Conservation (phyloP, 2,888 invertebrate genomes). For the Pinctada fucata region DNA sequence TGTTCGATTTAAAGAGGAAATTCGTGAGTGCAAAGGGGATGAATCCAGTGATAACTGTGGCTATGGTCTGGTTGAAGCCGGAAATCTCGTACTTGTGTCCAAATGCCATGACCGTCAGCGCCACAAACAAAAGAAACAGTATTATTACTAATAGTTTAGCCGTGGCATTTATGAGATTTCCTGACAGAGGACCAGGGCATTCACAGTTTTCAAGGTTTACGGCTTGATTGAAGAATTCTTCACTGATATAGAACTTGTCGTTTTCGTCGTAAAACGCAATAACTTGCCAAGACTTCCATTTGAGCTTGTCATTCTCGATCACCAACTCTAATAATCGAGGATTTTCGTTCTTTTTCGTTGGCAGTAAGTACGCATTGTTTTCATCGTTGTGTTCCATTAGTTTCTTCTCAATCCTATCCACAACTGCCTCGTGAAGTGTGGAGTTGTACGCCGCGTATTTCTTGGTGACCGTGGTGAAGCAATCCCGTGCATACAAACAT, state of each 20-base stretch:
- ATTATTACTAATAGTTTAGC: constrained; percentile 43
- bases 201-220: constrained; percentile 49
- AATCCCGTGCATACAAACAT: constrained; percentile 64
- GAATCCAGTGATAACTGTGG: constrained; percentile 53
- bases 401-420: constrained; percentile 51
- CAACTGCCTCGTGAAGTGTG: constrained; percentile 51
- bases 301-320: constrained; percentile 1
- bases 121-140: constrained; percentile 51
- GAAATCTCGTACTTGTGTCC: constrained; percentile 54
- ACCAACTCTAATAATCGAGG: background rate
- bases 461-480: constrained; percentile 65
- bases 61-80: constrained; percentile 49
- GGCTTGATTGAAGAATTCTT: constrained; percentile 48
- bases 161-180: constrained; percentile 42
- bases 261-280: constrained; percentile 47
- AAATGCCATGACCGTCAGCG: constrained; percentile 53
- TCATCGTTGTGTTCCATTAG: constrained; percentile 41
- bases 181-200: constrained; percentile 48
- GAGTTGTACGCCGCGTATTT: constrained; percentile 69
- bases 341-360: background rate
- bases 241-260: constrained; percentile 46
- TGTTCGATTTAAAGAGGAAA: constrained; percentile 51
- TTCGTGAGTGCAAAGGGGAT: constrained; percentile 51
- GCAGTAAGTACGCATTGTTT: constrained; percentile 60
- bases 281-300: constrained; percentile 44